A percentile compares a stretch with the other conserved stretches of the same genome.
Conservation (phyloP, 2,797 vertebrate genomes). For the Diplodus puntazzo region DNA sequence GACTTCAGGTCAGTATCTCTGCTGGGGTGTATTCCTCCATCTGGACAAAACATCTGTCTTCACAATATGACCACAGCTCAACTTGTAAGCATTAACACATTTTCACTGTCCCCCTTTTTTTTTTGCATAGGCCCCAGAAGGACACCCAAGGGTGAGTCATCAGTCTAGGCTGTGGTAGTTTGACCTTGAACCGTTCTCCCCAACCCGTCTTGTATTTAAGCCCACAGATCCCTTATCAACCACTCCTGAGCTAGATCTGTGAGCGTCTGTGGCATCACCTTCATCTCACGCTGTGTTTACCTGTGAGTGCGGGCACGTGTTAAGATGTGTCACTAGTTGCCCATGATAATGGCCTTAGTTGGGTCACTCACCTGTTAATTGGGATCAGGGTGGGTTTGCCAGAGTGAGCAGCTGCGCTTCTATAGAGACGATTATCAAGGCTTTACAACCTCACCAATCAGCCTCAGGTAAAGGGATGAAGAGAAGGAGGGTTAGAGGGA, state of each 20-base stretch:
- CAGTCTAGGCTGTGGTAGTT: constrained; percentile 1
- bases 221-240: constrained; percentile 46
- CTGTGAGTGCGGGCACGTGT: constrained; percentile 55
- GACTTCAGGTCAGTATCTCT: constrained; percentile 89
- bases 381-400: constrained; percentile 67
- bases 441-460: constrained; percentile 61
- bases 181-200: constrained; percentile 34
- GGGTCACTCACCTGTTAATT: constrained; percentile 75
- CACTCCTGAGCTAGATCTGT: constrained; percentile 17
- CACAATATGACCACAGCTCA: not conserved
- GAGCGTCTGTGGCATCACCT: constrained; percentile 32
- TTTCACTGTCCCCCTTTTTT: constrained; percentile 50
- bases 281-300: constrained; percentile 48
- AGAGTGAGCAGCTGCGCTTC: constrained; percentile 63
- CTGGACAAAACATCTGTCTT: constrained; percentile 6
- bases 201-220: constrained; percentile 43
- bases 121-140: constrained; percentile 83
- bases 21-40: not conserved
- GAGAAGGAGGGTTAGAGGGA: constrained; percentile 4
- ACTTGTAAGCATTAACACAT: not conserved
- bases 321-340: constrained; percentile 58
- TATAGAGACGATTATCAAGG: constrained; percentile 70
- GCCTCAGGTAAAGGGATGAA: constrained; percentile 11
- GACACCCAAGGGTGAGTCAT: constrained; percentile 87
- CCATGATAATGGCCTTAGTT: constrained; percentile 74